Evolutionary conservation across 2,113 vertebrate species (phyloP).

Genomic region (Pachypanchax playfairii): DNA sequence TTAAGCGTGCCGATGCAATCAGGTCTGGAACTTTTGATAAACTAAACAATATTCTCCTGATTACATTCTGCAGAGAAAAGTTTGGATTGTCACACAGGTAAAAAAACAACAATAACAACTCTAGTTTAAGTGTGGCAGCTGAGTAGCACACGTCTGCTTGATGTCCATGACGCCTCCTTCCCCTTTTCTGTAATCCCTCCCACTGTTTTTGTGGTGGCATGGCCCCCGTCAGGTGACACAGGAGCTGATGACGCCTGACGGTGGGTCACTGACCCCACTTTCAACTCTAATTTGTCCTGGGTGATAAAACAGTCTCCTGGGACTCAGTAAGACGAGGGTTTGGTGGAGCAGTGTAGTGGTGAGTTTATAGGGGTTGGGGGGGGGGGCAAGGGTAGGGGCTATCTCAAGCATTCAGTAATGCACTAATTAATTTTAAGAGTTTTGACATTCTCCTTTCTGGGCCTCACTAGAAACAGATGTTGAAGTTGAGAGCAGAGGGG

Average conservation of each 20-base stretch:
- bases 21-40: neutral
- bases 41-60: conserved; percentile 6
- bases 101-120: no score
- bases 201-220: conserved; percentile 46
- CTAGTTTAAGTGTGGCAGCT: neutral
- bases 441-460: conserved; percentile 56
- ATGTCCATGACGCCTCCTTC: no score
- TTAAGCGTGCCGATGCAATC: neutral
- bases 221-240: conserved; percentile 69
- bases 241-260: conserved; percentile 74
- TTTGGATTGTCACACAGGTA: neutral
- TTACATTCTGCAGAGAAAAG: neutral
- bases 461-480: conserved; percentile 75
- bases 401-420: conserved; percentile 66
- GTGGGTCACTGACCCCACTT: conserved; percentile 73
- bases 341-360: conserved; percentile 22
- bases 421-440: conserved; percentile 77
- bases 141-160: no score
- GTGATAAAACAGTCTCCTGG: conserved; percentile 68
- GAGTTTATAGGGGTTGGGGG: neutral
- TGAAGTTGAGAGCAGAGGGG: conserved; percentile 19
- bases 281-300: conserved; percentile 71
- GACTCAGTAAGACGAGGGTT: conserved; percentile 28
- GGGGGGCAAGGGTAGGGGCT: conserved; percentile 25
- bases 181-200: neutral